Percentiles rank a stretch among this genome's conserved stretches.
Evolutionary conservation across 2,113 vertebrate species (phyloP).

Genomic region (Toxostoma redivivum): DNA sequence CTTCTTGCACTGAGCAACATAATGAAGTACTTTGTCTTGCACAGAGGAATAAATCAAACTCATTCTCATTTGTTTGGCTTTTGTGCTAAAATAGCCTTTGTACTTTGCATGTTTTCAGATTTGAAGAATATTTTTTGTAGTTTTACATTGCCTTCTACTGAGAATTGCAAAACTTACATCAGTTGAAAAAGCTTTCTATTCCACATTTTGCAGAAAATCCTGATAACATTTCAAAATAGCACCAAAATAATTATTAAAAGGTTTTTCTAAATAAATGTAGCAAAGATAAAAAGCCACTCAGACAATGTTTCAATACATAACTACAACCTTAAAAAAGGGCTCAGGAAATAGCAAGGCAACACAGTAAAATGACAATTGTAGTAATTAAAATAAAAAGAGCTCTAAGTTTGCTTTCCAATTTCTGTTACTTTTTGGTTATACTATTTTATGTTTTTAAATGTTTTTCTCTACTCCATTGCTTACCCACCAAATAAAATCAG

Average conservation of each 20-base stretch:
- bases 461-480: background rate
- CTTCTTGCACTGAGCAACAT: background rate
- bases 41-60: background rate
- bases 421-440: background rate
- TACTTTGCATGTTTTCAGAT: background rate
- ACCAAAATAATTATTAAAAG: background rate
- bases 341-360: background rate
- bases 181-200: background rate
- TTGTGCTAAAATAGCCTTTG: background rate
- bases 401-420: background rate
- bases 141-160: conserved; percentile 36
- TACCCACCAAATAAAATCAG: background rate
- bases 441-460: background rate
- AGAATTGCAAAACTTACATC: background rate
- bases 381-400: background rate
- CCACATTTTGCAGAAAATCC: background rate
- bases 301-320: background rate
- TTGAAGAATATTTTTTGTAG: background rate
- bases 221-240: background rate
- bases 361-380: background rate
- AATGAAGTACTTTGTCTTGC: background rate
- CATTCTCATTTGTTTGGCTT: background rate
- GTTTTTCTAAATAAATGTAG: background rate
- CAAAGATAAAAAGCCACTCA: background rate
- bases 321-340: background rate